Conservation (phyloP, 1,140 invertebrate genomes). For the Macrosteles quadrilineatus region DNA sequence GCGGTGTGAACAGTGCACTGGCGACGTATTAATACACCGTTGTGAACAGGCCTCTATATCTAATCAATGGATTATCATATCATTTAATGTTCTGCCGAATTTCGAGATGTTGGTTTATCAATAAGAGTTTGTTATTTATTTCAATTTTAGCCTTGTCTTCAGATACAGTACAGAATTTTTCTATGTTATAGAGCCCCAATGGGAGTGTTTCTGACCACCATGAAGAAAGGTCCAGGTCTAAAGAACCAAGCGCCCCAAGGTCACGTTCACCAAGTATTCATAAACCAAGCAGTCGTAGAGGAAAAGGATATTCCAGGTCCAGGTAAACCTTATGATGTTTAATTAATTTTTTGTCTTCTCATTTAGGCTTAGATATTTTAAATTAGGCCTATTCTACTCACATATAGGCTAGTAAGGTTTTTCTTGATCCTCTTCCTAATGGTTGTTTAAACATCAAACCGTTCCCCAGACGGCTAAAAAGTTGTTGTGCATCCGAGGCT, state of each 20-base stretch:
- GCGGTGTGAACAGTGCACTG: too few species aligned
- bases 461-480: neutral
- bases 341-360: neutral
- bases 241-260: neutral
- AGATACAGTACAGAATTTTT: too few species aligned
- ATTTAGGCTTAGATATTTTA: neutral
- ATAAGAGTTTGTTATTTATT: too few species aligned
- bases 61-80: too few species aligned
- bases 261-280: constrained; percentile 2
- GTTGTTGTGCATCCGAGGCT: neutral
- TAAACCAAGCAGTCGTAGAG: constrained; percentile 1
- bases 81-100: too few species aligned
- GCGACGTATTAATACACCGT: too few species aligned
- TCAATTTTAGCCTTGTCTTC: too few species aligned
- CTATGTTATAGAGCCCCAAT: constrained; percentile 10
- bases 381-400: neutral
- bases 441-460: neutral
- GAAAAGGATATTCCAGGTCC: neutral
- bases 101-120: too few species aligned
- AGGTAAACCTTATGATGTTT: neutral
- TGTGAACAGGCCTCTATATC: too few species aligned
- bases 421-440: neutral
- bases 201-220: constrained; percentile 2
- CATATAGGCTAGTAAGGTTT: neutral
- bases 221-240: constrained; percentile 5